Evolutionary conservation across 1,140 invertebrate species (phyloP).

Genomic region (Bombus superbus): DNA sequence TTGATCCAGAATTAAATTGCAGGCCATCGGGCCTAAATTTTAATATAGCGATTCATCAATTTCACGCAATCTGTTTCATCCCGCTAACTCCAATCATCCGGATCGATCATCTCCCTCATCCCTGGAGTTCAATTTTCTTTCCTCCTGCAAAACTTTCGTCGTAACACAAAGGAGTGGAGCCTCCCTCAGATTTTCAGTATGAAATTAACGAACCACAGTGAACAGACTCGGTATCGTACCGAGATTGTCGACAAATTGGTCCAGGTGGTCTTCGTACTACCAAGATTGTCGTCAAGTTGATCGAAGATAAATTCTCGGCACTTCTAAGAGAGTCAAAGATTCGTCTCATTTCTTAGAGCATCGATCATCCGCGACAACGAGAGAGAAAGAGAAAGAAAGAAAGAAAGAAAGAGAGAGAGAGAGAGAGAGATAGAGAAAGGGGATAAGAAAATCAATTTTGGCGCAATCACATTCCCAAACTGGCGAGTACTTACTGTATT

Average conservation of each 20-base stretch:
- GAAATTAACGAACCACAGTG: neutral
- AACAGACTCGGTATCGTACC: too few relatives aligned
- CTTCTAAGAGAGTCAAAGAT: neutral
- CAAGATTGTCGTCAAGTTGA: too few relatives aligned
- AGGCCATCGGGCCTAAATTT: neutral
- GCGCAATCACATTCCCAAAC: neutral
- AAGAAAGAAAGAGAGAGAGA: neutral
- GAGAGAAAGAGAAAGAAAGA: conserved; percentile 19
- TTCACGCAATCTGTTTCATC: conserved; percentile 3
- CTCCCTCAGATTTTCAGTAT: neutral
- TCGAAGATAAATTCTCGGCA: too few relatives aligned
- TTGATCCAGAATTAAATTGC: neutral
- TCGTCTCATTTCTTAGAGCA: neutral
- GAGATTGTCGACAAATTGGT: too few relatives aligned
- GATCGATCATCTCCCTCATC: neutral
- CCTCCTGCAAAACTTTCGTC: too few relatives aligned
- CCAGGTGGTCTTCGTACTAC: too few relatives aligned
- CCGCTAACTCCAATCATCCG: neutral
- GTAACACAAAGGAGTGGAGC: too few relatives aligned
- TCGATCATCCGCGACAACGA: conserved; percentile 41
- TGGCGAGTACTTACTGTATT: conserved; percentile 78
- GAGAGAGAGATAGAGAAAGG: conserved; percentile 7
- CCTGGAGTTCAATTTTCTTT: neutral
- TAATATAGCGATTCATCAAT: neutral
- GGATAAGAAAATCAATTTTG: neutral